A percentile compares a stretch with the other conserved stretches of the same genome.
Conservation (phyloP, 37 sponge, comb jelly and placozoan genomes). For the Crambe crambe region DNA sequence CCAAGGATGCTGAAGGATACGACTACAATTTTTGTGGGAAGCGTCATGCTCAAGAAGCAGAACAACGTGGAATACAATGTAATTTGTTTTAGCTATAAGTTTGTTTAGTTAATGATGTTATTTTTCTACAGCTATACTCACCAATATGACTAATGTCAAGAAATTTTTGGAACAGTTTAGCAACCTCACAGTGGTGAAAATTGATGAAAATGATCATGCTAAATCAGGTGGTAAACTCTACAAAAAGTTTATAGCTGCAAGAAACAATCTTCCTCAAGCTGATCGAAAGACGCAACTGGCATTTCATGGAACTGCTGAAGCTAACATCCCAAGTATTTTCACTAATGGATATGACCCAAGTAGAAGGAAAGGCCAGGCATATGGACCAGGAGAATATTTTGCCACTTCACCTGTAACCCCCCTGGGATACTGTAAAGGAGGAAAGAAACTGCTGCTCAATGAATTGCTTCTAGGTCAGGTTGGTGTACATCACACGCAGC, state of each 20-base stretch:
- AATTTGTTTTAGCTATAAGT: conserved; percentile 19
- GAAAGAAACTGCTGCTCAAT: conserved; percentile 79
- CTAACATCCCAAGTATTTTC: conserved; percentile 75
- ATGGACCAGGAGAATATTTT: conserved; percentile 87
- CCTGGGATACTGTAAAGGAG: conserved; percentile 57
- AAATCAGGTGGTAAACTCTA: conserved; percentile 70
- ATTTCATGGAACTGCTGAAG: conserved; percentile 75
- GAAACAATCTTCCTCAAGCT: conserved; percentile 29
- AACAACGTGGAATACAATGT: conserved; percentile 30
- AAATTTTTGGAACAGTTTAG: conserved; percentile 55
- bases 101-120: conserved; percentile 45
- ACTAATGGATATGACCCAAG: conserved; percentile 69
- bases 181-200: conserved; percentile 37
- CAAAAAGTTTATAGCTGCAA: conserved; percentile 48
- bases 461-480: conserved; percentile 73
- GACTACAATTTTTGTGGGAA: conserved; percentile 75
- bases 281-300: conserved; percentile 75
- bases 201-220: conserved; percentile 73
- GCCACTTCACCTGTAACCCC: conserved; percentile 59
- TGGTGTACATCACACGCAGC: conserved; percentile 68
- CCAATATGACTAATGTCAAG: conserved; percentile 44
- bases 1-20: conserved; percentile 18
- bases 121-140: conserved; percentile 44
- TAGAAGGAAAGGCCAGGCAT: conserved; percentile 61
- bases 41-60: conserved; percentile 64